phyloP scores from a whole-genome alignment of 2,113 vertebrate genomes.

The Nannobrachium achirus region DNA sequence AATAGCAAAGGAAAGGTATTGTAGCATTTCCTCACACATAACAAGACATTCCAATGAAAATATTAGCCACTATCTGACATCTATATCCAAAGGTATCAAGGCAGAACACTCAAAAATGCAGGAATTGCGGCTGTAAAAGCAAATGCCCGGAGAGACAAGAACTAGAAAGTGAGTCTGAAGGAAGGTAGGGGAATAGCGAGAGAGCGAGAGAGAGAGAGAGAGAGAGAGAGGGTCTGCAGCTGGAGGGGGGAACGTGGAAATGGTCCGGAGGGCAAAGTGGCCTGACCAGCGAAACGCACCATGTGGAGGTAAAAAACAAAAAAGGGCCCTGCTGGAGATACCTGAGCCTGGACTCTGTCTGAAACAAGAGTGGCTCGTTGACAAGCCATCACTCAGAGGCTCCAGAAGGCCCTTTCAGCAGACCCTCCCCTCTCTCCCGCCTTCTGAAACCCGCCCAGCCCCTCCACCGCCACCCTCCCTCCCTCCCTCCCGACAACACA shows the following conservation, averaged over 20 bases:
- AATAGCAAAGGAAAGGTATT: too few relatives aligned
- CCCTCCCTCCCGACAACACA: slow-evolving; percentile 45
- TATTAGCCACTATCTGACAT: not conserved
- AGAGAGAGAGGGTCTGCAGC: slow-evolving; percentile 46
- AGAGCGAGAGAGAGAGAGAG: not conserved
- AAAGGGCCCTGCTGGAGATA: slow-evolving; percentile 58
- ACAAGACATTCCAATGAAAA: not conserved
- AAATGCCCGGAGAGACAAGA: slow-evolving; percentile 18
- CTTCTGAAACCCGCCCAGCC: slow-evolving; percentile 6
- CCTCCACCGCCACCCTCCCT: slow-evolving; percentile 39
- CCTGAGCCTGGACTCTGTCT: slow-evolving; percentile 70
- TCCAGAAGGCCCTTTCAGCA: slow-evolving; percentile 65
- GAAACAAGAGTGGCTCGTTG: slow-evolving; percentile 76
- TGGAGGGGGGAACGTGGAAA: slow-evolving; percentile 49
- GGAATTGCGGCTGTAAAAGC: not conserved
- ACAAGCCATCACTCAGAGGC: slow-evolving; percentile 74
- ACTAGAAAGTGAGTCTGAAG: not conserved
- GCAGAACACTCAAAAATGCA: not conserved
- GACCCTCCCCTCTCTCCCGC: slow-evolving; percentile 27
- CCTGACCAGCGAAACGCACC: slow-evolving; percentile 47
- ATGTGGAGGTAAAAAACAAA: slow-evolving; percentile 36
- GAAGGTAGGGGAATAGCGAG: not conserved
- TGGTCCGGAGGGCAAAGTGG: slow-evolving; percentile 33
- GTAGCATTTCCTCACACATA: not conserved
- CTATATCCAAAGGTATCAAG: too few relatives aligned